A percentile compares a stretch with the other conserved stretches of the same genome.
Evolutionary conservation across 2,113 vertebrate species (phyloP).

Genomic region (Halichoerus grypus): DNA sequence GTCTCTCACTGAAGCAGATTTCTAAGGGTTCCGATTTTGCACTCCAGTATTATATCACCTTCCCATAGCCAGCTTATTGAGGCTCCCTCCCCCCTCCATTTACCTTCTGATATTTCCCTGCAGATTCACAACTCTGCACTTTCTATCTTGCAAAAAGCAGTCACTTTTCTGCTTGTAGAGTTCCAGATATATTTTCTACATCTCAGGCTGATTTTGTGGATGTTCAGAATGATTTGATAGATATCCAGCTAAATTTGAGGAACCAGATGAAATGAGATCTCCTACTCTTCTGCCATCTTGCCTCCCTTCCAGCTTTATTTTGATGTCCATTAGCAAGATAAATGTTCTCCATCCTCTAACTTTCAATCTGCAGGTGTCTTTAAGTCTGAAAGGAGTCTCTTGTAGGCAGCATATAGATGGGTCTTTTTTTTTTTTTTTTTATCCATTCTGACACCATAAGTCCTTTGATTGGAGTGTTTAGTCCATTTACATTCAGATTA

Average conservation of each 20-base stretch:
- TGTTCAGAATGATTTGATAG: neutral
- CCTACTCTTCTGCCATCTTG: neutral
- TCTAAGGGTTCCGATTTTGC: no score
- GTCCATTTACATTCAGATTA: neutral
- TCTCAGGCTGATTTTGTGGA: neutral
- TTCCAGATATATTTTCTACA: no score
- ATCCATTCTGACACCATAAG: neutral
- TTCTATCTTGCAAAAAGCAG: no score
- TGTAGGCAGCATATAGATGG: neutral
- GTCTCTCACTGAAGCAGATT: no score
- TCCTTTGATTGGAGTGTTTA: neutral
- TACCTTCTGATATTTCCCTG: no score
- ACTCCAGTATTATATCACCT: no score
- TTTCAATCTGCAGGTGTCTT: neutral
- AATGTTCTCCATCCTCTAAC: neutral
- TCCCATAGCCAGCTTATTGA: no score
- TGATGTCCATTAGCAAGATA: neutral
- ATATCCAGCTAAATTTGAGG: neutral
- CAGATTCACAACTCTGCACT: no score
- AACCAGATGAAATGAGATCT: neutral
- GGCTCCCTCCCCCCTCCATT: no score
- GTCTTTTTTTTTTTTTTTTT: neutral
- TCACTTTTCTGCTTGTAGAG: no score
- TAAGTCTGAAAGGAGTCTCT: neutral
- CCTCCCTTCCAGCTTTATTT: neutral